Evolutionary conservation across 2,888 invertebrate genomes (phyloP).

Genomic region (Dryadula phaetusa): DNA sequence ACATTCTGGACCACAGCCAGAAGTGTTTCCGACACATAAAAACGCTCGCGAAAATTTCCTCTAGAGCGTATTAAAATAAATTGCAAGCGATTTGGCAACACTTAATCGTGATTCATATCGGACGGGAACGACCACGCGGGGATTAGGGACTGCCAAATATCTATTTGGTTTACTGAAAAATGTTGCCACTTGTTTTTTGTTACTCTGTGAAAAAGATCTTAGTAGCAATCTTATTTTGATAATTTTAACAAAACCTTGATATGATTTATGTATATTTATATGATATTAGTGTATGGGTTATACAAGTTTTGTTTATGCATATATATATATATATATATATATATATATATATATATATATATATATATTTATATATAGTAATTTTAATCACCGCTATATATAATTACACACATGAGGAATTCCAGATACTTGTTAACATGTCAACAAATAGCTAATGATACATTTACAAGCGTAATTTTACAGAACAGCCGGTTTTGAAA

Average conservation of each 20-base stretch:
- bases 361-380: too few relatives aligned
- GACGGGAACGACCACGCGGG: slow-evolving; percentile 73
- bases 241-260: slow-evolving; percentile 11
- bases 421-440: slow-evolving; percentile 31
- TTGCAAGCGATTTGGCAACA: slow-evolving; percentile 84
- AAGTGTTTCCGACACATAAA: slow-evolving; percentile 83
- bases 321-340: too few relatives aligned
- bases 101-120: slow-evolving; percentile 83
- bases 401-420: slow-evolving; percentile 7
- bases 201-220: slow-evolving; percentile 31
- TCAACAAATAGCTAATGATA: slow-evolving; percentile 43
- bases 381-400: slow-evolving; percentile 16
- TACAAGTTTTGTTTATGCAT: background rate
- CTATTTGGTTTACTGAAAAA: slow-evolving; percentile 60
- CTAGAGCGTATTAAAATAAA: slow-evolving; percentile 83
- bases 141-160: slow-evolving; percentile 77
- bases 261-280: background rate
- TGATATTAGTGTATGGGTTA: background rate
- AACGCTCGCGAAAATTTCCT: slow-evolving; percentile 80
- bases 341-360: too few relatives aligned
- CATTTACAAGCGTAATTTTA: slow-evolving; percentile 41
- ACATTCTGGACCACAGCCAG: slow-evolving; percentile 76
- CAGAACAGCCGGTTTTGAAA: slow-evolving; percentile 45
- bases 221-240: slow-evolving; percentile 32
- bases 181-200: slow-evolving; percentile 46